Evolutionary conservation across 2,888 invertebrate species (phyloP).

Genomic region (Limnephilus lunatus): DNA sequence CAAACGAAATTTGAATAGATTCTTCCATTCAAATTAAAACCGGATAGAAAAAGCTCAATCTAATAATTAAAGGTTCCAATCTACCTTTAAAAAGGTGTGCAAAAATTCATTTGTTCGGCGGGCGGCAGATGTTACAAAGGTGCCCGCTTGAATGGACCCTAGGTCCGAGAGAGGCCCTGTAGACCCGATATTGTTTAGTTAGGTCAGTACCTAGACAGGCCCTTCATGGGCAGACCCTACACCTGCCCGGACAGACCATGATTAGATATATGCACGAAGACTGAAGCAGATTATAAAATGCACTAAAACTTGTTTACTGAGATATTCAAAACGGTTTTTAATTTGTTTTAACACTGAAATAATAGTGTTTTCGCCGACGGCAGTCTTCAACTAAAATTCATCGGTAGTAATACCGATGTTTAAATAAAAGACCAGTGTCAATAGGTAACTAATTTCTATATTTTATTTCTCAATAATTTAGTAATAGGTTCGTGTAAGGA

Average conservation of each 20-base stretch:
- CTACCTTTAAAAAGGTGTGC: slow-evolving; percentile 25
- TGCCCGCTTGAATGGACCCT: slow-evolving; percentile 2
- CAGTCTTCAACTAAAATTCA: too few relatives aligned
- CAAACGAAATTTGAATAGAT: too few relatives aligned
- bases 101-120: slow-evolving; percentile 32
- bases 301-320: background rate
- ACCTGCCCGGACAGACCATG: background rate
- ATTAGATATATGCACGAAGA: background rate
- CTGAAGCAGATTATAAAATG: background rate
- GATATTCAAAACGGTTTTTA: background rate
- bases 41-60: background rate
- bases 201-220: slow-evolving; percentile 22
- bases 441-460: background rate
- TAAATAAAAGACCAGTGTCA: background rate
- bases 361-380: slow-evolving; percentile 1
- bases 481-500: background rate
- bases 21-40: background rate
- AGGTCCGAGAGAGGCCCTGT: background rate
- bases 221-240: background rate
- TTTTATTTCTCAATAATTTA: background rate
- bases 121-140: slow-evolving; percentile 3
- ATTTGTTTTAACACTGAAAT: background rate
- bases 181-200: slow-evolving; percentile 8
- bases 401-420: background rate
- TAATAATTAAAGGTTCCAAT: slow-evolving; percentile 14